These are phyloP conservation scores for Pseudococcus viburni DNA, from an alignment of 2,888 invertebrate genomes.

Conservation along the genomic window DNA sequence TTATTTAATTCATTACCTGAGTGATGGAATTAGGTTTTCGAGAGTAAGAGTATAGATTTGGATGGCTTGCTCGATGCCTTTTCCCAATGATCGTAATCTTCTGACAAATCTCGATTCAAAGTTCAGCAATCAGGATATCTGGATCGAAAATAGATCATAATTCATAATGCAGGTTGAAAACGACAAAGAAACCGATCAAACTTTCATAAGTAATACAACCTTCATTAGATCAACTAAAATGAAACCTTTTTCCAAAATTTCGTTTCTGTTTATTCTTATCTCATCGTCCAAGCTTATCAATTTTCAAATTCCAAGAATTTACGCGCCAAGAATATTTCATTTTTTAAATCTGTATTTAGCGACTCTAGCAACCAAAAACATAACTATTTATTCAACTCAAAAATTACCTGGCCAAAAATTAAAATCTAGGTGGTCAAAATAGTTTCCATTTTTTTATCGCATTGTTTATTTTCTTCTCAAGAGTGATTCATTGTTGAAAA, in stretches of 20 bases:
- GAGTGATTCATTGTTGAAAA: background rate
- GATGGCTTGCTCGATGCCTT: background rate
- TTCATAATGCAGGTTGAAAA: no score
- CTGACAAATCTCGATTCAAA: background rate
- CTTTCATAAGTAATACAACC: no score
- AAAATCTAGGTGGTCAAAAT: background rate
- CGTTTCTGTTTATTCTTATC: no score
- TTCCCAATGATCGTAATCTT: background rate
- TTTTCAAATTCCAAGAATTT: background rate
- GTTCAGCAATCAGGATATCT: no score
- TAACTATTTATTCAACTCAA: background rate
- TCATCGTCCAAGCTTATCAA: background rate
- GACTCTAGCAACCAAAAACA: background rate
- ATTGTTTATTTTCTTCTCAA: background rate
- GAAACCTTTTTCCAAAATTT: no score
- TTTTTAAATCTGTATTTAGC: background rate
- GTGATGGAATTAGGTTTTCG: background rate
- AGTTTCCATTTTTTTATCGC: conserved; percentile 3
- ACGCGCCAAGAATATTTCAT: conserved; percentile 17
- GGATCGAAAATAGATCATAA: no score
- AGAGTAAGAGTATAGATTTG: background rate
- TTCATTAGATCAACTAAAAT: no score
- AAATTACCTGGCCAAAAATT: background rate
- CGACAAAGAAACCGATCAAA: no score
- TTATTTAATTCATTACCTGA: background rate